phyloP scores from a whole-genome alignment of 2,797 vertebrate species.

The Sandelia bainsii region DNA sequence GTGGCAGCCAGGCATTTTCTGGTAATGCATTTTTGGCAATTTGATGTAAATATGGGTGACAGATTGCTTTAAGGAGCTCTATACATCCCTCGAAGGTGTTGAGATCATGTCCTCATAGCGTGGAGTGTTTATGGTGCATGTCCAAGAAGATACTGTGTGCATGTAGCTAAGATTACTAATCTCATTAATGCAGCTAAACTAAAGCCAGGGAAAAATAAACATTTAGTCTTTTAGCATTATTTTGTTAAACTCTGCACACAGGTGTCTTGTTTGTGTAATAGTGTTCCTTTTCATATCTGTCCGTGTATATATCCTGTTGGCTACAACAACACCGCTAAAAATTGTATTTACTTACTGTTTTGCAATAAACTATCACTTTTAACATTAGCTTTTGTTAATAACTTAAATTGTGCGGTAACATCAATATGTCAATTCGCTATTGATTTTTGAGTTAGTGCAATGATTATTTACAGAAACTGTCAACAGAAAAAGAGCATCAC shows the following conservation, averaged over 20 bases:
- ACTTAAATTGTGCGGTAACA: not conserved
- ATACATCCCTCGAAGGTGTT: not conserved
- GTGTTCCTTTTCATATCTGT: no score
- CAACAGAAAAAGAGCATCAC: constrained; percentile 10
- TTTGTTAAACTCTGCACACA: no score
- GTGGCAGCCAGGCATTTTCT: constrained; percentile 41
- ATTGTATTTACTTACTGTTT: not conserved
- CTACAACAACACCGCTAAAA: not conserved
- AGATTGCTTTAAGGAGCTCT: constrained; percentile 29
- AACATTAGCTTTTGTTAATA: not conserved
- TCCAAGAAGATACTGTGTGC: not conserved
- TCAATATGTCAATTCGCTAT: constrained; percentile 6
- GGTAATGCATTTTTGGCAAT: constrained; percentile 50
- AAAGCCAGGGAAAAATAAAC: not conserved
- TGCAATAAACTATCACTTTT: not conserved
- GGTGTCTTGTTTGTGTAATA: no score
- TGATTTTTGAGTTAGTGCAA: not conserved
- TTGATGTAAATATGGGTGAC: constrained; percentile 49
- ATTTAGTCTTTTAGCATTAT: not conserved
- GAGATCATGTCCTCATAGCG: constrained; percentile 4
- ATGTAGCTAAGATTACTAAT: not conserved
- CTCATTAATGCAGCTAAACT: not conserved
- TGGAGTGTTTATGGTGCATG: not conserved
- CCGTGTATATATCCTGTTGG: not conserved
- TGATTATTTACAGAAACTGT: constrained; percentile 26